These are phyloP conservation scores for Sinosuthora webbiana DNA, from an alignment of 2,113 vertebrate species.

Conservation along the genomic window DNA sequence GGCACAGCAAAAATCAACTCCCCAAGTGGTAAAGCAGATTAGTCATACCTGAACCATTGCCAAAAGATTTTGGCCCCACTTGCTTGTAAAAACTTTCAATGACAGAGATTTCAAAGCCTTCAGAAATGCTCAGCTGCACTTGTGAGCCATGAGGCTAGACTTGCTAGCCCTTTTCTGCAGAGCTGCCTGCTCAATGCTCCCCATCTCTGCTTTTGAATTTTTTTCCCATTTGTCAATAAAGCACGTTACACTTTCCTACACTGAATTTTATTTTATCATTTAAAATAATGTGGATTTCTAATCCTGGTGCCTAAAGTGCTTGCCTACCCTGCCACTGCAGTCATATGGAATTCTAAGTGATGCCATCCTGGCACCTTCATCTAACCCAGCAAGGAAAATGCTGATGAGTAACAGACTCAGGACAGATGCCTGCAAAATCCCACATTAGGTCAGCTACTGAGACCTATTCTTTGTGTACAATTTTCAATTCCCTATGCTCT, in stretches of 20 bases:
- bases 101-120: not conserved
- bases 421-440: not conserved
- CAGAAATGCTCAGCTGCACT: not conserved
- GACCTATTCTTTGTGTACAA: not conserved
- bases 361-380: not conserved
- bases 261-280: not conserved
- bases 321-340: not conserved
- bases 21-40: not conserved
- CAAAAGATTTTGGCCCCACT: not conserved
- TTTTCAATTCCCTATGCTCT: not conserved
- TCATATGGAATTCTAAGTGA: not conserved
- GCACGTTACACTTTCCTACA: not conserved
- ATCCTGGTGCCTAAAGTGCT: not conserved
- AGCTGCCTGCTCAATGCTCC: not conserved
- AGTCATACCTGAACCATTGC: not conserved
- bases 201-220: not conserved
- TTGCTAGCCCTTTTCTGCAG: not conserved
- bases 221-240: not conserved
- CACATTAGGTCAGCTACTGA: not conserved
- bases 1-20: not conserved
- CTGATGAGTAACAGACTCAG: not conserved
- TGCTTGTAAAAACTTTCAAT: not conserved
- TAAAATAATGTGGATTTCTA: not conserved
- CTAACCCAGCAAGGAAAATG: not conserved
- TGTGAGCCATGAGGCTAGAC: not conserved